Evolutionary conservation across 2,113 vertebrate species (phyloP).

Genomic region (Nycticebus coucang): DNA sequence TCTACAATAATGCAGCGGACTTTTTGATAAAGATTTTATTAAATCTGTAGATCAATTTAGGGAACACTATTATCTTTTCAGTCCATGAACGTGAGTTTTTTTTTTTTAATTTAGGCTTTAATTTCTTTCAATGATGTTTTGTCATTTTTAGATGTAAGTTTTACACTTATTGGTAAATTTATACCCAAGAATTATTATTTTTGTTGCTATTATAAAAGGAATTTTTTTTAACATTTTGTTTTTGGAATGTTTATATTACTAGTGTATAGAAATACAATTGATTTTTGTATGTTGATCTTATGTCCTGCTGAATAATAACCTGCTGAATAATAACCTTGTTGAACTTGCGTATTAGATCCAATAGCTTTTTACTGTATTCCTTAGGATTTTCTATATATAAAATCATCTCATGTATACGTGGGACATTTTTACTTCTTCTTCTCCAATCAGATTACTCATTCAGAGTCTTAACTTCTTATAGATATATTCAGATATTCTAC

Average conservation of each 20-base stretch:
- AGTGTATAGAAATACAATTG: background rate
- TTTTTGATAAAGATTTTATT: background rate
- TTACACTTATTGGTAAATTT: background rate
- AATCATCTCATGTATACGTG: background rate
- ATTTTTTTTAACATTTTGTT: background rate
- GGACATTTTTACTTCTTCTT: slow-evolving; percentile 15
- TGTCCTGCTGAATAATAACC: background rate
- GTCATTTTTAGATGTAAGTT: slow-evolving; percentile 1
- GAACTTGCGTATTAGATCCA: background rate
- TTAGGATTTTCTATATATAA: background rate
- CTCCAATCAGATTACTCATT: slow-evolving; percentile 7
- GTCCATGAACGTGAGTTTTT: background rate
- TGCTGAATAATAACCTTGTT: background rate
- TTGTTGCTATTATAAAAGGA: background rate
- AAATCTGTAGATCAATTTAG: background rate
- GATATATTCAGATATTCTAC: background rate
- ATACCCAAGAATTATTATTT: background rate
- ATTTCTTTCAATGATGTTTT: background rate
- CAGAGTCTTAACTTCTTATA: background rate
- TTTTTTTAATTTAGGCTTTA: slow-evolving; percentile 16
- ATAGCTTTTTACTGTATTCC: background rate
- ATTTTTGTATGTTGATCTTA: background rate
- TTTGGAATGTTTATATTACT: background rate
- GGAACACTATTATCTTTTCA: background rate
- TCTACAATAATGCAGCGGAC: background rate